Conservation (phyloP, 1,140 invertebrate species). For the Cotesia typhae region DNA sequence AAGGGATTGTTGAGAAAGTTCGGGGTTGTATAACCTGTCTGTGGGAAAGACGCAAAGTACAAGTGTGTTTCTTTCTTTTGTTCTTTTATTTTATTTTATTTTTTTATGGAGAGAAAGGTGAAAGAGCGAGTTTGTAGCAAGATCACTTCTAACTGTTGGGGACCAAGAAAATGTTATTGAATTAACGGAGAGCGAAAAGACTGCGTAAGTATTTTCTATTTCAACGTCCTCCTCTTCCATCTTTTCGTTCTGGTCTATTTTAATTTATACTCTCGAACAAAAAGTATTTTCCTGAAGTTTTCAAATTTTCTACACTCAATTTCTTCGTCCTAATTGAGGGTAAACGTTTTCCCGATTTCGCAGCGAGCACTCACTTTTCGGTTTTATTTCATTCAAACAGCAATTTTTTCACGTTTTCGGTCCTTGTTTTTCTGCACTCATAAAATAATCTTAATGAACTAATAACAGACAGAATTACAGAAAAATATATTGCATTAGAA, state of each 20-base stretch:
- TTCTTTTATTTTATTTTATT: no score
- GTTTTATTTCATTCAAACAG: background rate
- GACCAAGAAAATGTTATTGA: slow-evolving; percentile 33
- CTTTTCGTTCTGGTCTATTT: no score
- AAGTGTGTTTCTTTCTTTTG: background rate
- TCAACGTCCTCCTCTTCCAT: background rate
- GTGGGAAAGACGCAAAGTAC: slow-evolving; percentile 6
- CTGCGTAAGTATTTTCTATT: slow-evolving; percentile 9
- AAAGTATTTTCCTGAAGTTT: slow-evolving; percentile 23
- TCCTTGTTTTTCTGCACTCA: slow-evolving; percentile 5
- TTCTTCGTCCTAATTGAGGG: slow-evolving; percentile 21
- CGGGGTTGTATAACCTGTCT: slow-evolving; percentile 14
- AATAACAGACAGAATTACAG: no score
- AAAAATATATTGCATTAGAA: no score
- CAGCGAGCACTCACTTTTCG: background rate
- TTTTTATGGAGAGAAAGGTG: slow-evolving; percentile 8
- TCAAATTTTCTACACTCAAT: slow-evolving; percentile 33
- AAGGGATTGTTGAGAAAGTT: slow-evolving; percentile 10
- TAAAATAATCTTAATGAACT: no score
- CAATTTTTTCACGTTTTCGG: background rate
- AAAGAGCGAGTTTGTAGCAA: slow-evolving; percentile 22
- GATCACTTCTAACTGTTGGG: slow-evolving; percentile 26
- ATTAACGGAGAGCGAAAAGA: slow-evolving; percentile 31
- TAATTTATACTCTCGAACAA: background rate
- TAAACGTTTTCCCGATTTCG: slow-evolving; percentile 36